Conservation (phyloP, 1,140 invertebrate genomes). For the Ladona fulva region DNA sequence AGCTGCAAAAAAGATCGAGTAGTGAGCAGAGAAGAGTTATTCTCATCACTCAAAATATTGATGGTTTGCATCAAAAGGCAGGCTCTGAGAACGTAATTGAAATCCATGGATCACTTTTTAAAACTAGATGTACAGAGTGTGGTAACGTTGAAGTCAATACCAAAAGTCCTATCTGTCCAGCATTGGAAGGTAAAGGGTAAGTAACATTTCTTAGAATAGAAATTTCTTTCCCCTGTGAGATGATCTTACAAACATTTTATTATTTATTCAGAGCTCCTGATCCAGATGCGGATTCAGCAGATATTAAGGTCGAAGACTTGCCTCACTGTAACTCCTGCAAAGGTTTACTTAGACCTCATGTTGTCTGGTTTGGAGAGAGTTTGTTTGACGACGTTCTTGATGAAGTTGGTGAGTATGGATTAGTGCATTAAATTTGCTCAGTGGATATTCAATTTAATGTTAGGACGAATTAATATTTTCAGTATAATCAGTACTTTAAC, state of each 20-base stretch:
- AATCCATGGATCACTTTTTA: constrained; percentile 80
- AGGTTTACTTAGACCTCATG: constrained; percentile 70
- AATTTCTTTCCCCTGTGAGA: neutral
- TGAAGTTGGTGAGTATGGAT: constrained; percentile 45
- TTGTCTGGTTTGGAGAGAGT: constrained; percentile 86
- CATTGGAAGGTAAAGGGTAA: constrained; percentile 50
- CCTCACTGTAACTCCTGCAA: constrained; percentile 63
- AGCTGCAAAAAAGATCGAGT: constrained; percentile 56
- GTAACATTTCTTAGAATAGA: constrained; percentile 12
- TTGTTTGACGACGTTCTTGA: constrained; percentile 55
- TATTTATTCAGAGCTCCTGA: constrained; percentile 40
- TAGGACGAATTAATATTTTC: neutral
- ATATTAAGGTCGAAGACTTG: constrained; percentile 55
- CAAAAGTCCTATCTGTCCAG: constrained; percentile 73
- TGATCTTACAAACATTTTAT: constrained; percentile 15
- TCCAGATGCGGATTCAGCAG: constrained; percentile 36
- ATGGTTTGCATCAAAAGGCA: constrained; percentile 74
- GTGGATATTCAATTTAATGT: constrained; percentile 12
- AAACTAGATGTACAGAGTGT: constrained; percentile 74
- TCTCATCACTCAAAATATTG: constrained; percentile 89
- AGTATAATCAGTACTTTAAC: too few relatives aligned
- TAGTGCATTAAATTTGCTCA: constrained; percentile 12
- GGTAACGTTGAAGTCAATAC: constrained; percentile 55
- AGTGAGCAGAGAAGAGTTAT: constrained; percentile 50
- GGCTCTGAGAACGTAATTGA: constrained; percentile 74